These are phyloP conservation scores for Perdita meconis DNA, from an alignment of 2,888 invertebrate species.

Conservation along the genomic window DNA sequence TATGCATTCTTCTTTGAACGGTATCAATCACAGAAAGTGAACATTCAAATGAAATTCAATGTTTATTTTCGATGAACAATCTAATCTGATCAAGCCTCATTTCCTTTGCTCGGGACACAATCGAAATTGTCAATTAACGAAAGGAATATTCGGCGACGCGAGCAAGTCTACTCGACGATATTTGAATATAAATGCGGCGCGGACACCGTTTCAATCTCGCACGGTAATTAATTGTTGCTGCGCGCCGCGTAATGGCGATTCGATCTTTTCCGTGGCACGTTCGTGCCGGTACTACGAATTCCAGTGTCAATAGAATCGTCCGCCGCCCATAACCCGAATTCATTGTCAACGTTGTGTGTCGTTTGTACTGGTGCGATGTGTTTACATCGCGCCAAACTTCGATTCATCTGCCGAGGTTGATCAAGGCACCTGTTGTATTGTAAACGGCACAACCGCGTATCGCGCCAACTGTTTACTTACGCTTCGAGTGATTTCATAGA, in stretches of 20 bases:
- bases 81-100: background rate
- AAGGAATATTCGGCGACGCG: background rate
- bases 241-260: constrained; percentile 13
- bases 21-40: too few species aligned
- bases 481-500: background rate
- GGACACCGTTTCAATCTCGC: background rate
- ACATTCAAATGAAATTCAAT: too few species aligned
- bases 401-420: constrained; percentile 18
- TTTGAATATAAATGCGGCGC: constrained; percentile 5
- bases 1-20: too few species aligned
- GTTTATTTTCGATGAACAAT: background rate
- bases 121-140: background rate
- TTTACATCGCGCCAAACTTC: constrained; percentile 5
- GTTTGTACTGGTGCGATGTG: constrained; percentile 8
- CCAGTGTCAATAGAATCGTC: constrained; percentile 2
- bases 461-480: constrained; percentile 3
- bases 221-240: constrained; percentile 19
- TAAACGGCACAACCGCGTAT: background rate
- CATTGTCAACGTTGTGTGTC: constrained; percentile 5
- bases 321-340: constrained; percentile 20
- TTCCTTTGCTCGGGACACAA: background rate
- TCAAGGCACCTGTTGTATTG: constrained; percentile 7
- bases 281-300: constrained; percentile 6
- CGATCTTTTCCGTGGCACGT: constrained; percentile 34
- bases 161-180: background rate